Evolutionary conservation across 2,888 invertebrate species (phyloP).

Genomic region (Drosophila fungiperda): DNA sequence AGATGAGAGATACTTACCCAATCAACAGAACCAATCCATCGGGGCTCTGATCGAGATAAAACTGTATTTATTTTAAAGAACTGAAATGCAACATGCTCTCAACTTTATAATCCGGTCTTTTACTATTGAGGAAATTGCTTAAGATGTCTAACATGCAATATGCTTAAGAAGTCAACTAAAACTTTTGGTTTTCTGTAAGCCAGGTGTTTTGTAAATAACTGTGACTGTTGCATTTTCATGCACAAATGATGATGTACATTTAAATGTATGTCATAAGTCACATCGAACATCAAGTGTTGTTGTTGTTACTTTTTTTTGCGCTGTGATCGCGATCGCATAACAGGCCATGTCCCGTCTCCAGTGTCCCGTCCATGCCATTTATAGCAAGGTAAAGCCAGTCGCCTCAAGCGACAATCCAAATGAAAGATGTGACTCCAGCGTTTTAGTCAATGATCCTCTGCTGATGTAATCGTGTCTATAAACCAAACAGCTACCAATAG

Average conservation of each 20-base stretch:
- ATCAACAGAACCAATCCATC: neutral
- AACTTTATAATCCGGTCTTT: neutral
- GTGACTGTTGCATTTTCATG: neutral
- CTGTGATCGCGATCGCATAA: slow-evolving; percentile 32
- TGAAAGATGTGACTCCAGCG: slow-evolving; percentile 48
- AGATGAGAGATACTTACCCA: neutral
- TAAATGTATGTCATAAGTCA: neutral
- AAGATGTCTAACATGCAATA: neutral
- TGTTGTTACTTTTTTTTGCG: neutral
- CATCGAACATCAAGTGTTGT: neutral
- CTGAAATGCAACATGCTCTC: neutral
- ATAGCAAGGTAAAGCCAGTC: slow-evolving; percentile 39
- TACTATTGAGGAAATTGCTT: neutral
- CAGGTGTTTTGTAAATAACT: neutral
- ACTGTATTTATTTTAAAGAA: neutral
- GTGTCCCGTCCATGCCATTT: slow-evolving; percentile 39
- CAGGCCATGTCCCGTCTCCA: slow-evolving; percentile 13
- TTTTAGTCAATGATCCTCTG: slow-evolving; percentile 24
- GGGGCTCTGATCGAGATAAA: neutral
- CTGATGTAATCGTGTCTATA: slow-evolving; percentile 74
- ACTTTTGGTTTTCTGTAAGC: neutral
- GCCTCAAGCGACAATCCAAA: slow-evolving; percentile 41
- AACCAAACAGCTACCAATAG: slow-evolving; percentile 62
- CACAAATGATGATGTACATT: neutral
- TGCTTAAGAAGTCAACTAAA: neutral